A percentile compares a stretch with the other conserved stretches of the same genome.
Conservation (phyloP, 2,888 invertebrate species). For the Odontocolon sp. region DNA sequence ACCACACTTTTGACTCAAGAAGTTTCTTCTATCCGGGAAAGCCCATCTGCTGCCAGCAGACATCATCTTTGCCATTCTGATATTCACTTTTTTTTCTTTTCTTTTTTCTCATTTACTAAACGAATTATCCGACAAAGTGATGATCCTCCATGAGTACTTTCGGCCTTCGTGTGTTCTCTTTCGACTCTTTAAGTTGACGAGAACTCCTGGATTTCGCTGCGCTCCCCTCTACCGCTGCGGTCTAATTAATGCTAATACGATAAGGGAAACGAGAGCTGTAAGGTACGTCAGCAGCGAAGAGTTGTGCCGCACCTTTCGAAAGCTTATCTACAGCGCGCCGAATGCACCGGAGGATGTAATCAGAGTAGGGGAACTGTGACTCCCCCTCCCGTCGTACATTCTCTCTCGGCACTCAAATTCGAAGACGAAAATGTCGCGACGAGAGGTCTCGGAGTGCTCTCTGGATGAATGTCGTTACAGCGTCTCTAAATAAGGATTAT, state of each 20-base stretch:
- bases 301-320: not conserved
- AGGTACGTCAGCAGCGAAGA: not conserved
- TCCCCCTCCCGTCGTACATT: constrained; percentile 20
- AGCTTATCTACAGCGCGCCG: constrained; percentile 63
- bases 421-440: constrained; percentile 24
- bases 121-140: constrained; percentile 11
- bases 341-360: constrained; percentile 60
- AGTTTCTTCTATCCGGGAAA: not conserved
- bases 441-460: constrained; percentile 41
- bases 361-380: constrained; percentile 58
- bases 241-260: constrained; percentile 19
- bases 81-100: not conserved
- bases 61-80: no score
- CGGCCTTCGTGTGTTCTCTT: not conserved
- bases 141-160: constrained; percentile 22
- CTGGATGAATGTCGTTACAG: constrained; percentile 49
- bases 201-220: not conserved
- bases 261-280: constrained; percentile 34
- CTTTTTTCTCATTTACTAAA: not conserved
- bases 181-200: constrained; percentile 1
- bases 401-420: constrained; percentile 11
- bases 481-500: constrained; percentile 51
- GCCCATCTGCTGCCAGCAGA: not conserved
- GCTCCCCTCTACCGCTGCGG: not conserved
- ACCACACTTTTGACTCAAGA: not conserved